Percentiles rank a stretch among this genome's conserved stretches.
Conservation (phyloP, 2,113 vertebrate species). For the Oreamnos americanus region DNA sequence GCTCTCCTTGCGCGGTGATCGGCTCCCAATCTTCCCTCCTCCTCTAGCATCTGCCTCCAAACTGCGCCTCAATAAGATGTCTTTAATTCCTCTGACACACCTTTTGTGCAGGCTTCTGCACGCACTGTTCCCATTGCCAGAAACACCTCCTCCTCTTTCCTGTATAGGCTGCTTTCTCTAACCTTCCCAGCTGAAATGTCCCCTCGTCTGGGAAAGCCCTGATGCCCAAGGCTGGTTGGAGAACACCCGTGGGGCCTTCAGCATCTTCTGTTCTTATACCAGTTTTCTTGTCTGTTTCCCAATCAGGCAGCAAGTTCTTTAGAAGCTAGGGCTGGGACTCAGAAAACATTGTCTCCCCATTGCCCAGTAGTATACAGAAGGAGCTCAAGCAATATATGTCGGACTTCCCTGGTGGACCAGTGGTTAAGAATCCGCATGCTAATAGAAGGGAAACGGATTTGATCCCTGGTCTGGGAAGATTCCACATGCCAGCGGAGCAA, state of each 20-base stretch:
- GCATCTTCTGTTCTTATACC: background rate
- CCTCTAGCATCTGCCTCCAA: background rate
- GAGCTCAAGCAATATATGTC: background rate
- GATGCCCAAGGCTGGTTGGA: background rate
- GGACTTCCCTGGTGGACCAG: background rate
- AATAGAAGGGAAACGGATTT: background rate
- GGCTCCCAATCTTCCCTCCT: background rate
- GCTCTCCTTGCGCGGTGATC: rapidly evolving
- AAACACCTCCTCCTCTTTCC: background rate
- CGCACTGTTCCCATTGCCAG: background rate
- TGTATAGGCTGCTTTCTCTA: background rate
- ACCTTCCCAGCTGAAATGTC: background rate
- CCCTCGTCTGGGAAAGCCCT: background rate
- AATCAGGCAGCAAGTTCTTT: background rate
- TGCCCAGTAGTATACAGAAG: background rate
- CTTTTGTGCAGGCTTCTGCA: background rate
- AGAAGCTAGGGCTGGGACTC: background rate
- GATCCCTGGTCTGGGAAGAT: background rate
- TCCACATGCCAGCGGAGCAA: background rate
- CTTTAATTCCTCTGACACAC: background rate
- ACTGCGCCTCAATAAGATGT: background rate
- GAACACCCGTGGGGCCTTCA: background rate
- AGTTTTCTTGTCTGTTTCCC: background rate
- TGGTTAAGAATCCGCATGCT: background rate
- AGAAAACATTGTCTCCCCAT: background rate